Evolutionary conservation across 2,113 vertebrate genomes (phyloP).

Genomic region (Chamaea fasciata): DNA sequence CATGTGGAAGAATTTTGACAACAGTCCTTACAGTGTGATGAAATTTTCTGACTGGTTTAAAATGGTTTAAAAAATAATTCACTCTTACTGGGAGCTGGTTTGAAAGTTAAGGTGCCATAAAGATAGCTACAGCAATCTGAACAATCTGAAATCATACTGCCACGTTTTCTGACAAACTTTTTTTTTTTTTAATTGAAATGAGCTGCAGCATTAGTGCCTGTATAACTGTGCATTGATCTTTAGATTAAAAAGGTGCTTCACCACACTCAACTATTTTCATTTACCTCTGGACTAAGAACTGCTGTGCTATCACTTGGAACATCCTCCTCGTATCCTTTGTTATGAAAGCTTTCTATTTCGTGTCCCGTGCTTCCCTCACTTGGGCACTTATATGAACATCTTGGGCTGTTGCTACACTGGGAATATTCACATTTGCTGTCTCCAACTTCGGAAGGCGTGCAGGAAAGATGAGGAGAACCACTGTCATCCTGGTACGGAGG

Average conservation of each 20-base stretch:
- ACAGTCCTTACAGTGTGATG: background rate
- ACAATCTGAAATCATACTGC: background rate
- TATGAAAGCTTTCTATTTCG: constrained; percentile 87
- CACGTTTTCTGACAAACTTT: background rate
- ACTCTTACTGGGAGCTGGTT: background rate
- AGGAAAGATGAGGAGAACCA: constrained; percentile 93
- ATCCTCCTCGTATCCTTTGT: constrained; percentile 95
- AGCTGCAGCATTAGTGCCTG: background rate
- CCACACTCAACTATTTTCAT: background rate
- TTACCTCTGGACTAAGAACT: constrained; percentile 94
- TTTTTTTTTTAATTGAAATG: background rate
- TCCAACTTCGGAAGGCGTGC: constrained; percentile 88
- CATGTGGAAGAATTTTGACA: background rate
- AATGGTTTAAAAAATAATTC: background rate
- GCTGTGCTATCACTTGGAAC: constrained; percentile 96
- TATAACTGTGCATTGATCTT: background rate
- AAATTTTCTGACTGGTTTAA: background rate
- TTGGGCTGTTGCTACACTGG: constrained; percentile 88
- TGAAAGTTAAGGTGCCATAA: background rate
- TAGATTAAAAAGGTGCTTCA: background rate
- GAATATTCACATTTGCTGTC: constrained; percentile 92
- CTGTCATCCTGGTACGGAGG: constrained; percentile 96
- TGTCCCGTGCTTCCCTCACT: constrained; percentile 87
- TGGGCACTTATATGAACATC: constrained; percentile 88
- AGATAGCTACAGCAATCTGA: background rate